A percentile compares a stretch with the other conserved stretches of the same genome.
Conservation (phyloP, 2,888 invertebrate species). For the Leucoptera coffeella region DNA sequence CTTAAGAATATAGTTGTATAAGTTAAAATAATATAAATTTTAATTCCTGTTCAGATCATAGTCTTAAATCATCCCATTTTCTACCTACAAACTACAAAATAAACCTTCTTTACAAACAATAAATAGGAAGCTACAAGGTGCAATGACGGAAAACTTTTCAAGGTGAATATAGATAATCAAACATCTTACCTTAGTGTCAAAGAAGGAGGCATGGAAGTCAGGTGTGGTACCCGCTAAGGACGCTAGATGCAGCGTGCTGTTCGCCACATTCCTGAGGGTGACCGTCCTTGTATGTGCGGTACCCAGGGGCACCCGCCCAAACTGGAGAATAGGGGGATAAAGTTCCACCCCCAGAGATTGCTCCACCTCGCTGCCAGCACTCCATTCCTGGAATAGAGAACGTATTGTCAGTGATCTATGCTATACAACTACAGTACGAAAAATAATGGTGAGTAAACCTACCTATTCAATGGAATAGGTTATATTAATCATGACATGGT, state of each 20-base stretch:
- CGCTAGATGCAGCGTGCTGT: conserved; percentile 83
- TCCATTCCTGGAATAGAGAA: conserved; percentile 37
- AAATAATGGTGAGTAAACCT: too few relatives aligned
- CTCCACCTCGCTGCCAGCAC: conserved; percentile 10
- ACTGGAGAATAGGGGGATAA: conserved; percentile 44
- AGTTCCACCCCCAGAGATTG: conserved; percentile 27
- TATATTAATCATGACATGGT: too few relatives aligned
- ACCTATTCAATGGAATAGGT: too few relatives aligned
- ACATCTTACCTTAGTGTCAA: conserved; percentile 78
- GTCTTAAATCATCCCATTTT: too few relatives aligned
- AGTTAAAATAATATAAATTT: too few relatives aligned
- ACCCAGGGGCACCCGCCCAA: conserved; percentile 70
- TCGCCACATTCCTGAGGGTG: conserved; percentile 82
- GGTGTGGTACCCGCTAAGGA: conserved; percentile 92
- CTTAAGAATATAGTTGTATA: too few relatives aligned
- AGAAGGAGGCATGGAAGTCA: conserved; percentile 96
- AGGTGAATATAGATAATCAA: conserved; percentile 4
- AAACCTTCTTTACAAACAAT: too few relatives aligned
- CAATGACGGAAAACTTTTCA: conserved; percentile 2
- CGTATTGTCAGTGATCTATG: too few relatives aligned
- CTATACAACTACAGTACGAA: too few relatives aligned
- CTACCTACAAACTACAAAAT: too few relatives aligned
- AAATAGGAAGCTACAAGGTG: too few relatives aligned
- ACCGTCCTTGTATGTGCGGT: conserved; percentile 82
- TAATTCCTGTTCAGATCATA: too few relatives aligned